Evolutionary conservation across 2,888 invertebrate species (phyloP), one percentile per base, ranked within the genome.

Genomic region (Tinea pellionella): DNA sequence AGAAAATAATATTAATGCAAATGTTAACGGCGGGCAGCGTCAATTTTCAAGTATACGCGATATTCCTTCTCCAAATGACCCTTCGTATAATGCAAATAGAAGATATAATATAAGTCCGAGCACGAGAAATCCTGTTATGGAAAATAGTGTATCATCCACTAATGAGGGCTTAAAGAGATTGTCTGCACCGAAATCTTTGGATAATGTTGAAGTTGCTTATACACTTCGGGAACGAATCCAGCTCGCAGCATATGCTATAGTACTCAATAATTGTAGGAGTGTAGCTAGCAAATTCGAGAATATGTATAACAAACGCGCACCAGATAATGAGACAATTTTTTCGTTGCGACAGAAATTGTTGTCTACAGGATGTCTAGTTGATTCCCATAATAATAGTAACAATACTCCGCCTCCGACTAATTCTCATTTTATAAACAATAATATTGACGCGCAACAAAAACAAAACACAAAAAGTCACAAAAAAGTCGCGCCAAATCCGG

Each of bases 241-340:
- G 63, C 78, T 78, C 58, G 86, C 88, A 61, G 86, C 87, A 42
- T 80, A 72, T 72, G 86, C 88, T 30, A 75, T 88, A 64, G 77
- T 75, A 15, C 81, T 83, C 63, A 80, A 79, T 62, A 88, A 88
- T 61, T 88, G 88, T 63, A 83, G 75, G 72, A 75, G 79, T n/a
- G 81, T 75, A 59, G 73, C 80, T 59, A 74, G 78, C 0, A 80
- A 74, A 65, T 88, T 88, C 78, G 78, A 86, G 68, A 63, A 69
- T 37, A 43, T 73, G 9, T 84, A 70, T 71, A 78, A 80, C 59
- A 88, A 88, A 70, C 84, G 83, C 43, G 86, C 88, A 59, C 88
- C 88, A 47, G 86, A 88, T 68, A 86, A 81, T 62, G 78, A 86
- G 67, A 87, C 86, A 51, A 82, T 88, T 63, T 88, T 84, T 77